A percentile compares a stretch with the other conserved stretches of the same genome.
These are phyloP conservation scores for Hippocampus zosterae DNA, from an alignment of 2,113 vertebrate genomes.

Conservation along the genomic window DNA sequence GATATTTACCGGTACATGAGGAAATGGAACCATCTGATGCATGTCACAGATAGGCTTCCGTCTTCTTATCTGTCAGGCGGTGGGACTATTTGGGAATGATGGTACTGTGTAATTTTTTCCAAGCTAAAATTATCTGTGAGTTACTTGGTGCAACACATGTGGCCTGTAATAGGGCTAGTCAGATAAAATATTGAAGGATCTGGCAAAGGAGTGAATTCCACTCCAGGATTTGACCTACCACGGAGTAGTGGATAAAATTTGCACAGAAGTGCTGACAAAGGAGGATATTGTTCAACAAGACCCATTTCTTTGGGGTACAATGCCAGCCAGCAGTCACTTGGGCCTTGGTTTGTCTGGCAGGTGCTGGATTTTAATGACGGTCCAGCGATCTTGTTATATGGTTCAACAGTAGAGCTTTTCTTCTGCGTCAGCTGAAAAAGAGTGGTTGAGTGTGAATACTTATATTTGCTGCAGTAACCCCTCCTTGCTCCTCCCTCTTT, in stretches of 20 bases:
- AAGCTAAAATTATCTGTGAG: no score
- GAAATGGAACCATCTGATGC: no score
- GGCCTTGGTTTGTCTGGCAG: conserved; percentile 49
- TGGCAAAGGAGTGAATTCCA: conserved; percentile 13
- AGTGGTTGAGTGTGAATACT: conserved; percentile 39
- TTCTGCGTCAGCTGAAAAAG: conserved; percentile 60
- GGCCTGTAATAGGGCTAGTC: conserved; percentile 27
- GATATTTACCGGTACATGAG: no score
- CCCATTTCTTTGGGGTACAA: conserved; percentile 51
- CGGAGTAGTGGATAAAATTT: conserved; percentile 65
- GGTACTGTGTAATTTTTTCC: no score
- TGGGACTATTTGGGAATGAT: no score
- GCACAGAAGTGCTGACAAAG: conserved; percentile 70
- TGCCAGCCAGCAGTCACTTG: conserved; percentile 50
- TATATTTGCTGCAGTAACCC: conserved; percentile 29
- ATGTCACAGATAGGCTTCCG: no score
- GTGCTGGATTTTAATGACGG: conserved; percentile 66
- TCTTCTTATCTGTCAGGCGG: no score
- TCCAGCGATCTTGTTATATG: conserved; percentile 56
- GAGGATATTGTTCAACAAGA: conserved; percentile 58
- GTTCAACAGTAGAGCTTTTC: conserved; percentile 44
- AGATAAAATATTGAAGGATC: conserved; percentile 37
- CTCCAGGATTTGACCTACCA: conserved; percentile 38
- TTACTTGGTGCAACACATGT: background rate
- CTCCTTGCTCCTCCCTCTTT: background rate